phyloP scores from a whole-genome alignment of 53 echinoderm and acorn worm genomes.

The Antedon mediterranea region DNA sequence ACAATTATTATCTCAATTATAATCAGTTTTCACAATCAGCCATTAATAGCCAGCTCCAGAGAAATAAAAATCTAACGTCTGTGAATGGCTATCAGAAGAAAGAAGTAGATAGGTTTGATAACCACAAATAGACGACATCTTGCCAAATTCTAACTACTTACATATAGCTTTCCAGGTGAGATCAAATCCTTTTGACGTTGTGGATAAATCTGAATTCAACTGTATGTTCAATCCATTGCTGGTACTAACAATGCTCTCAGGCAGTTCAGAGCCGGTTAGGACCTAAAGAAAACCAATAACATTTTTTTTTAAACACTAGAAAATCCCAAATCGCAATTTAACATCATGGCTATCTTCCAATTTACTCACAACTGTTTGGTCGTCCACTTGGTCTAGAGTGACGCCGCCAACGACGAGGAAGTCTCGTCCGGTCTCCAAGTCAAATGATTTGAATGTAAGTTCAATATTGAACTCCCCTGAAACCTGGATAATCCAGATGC shows the following conservation, averaged over 20 bases:
- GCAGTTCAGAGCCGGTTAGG: slow-evolving; percentile 43
- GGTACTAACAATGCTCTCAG: slow-evolving; percentile 37
- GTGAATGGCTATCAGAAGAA: too few relatives aligned
- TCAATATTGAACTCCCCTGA: slow-evolving; percentile 22
- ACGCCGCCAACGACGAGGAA: slow-evolving; percentile 39
- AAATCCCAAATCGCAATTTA: too few relatives aligned
- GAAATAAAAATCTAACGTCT: too few relatives aligned
- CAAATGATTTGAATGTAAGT: slow-evolving; percentile 40
- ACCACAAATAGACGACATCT: too few relatives aligned
- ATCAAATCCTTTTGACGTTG: slow-evolving; percentile 35
- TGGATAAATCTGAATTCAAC: slow-evolving; percentile 39
- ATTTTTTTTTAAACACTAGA: not conserved
- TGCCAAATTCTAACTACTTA: too few relatives aligned
- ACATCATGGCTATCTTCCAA: too few relatives aligned
- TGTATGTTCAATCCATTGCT: slow-evolving; percentile 25
- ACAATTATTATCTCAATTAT: too few relatives aligned
- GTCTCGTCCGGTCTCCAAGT: slow-evolving; percentile 57
- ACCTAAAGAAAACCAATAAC: slow-evolving; percentile 17
- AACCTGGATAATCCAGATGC: slow-evolving; percentile 55
- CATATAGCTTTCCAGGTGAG: slow-evolving; percentile 46
- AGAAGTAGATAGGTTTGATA: too few relatives aligned
- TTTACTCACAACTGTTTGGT: slow-evolving; percentile 22
- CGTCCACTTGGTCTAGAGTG: slow-evolving; percentile 9
- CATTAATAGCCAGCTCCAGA: too few relatives aligned
- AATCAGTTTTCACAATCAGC: too few relatives aligned